A percentile compares a stretch with the other conserved stretches of the same genome.
phyloP scores from a whole-genome alignment of 2,888 invertebrate species.

The Corbicula japonica region DNA sequence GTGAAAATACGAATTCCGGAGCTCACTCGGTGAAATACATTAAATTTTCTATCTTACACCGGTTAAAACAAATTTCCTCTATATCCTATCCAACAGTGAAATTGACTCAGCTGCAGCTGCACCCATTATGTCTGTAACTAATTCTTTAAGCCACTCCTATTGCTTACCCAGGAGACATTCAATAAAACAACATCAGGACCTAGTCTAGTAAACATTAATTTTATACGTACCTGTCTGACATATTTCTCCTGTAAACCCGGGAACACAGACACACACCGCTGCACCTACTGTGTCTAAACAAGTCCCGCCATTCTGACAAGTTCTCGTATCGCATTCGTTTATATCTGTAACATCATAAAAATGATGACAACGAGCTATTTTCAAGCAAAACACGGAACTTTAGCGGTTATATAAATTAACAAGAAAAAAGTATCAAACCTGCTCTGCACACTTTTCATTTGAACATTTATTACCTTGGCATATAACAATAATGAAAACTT shows the following conservation, averaged over 20 bases:
- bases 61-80: slow-evolving; percentile 65
- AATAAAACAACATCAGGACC: not conserved
- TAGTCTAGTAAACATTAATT: not conserved
- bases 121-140: slow-evolving; percentile 12
- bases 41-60: slow-evolving; percentile 35
- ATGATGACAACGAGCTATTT: not conserved
- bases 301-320: slow-evolving; percentile 93
- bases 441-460: no score
- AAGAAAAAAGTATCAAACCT: no score
- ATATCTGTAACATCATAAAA: slow-evolving; percentile 78
- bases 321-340: slow-evolving; percentile 90
- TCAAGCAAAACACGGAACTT: not conserved
- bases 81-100: slow-evolving; percentile 90
- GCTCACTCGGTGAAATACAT: slow-evolving; percentile 34
- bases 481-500: no score
- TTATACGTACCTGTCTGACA: slow-evolving; percentile 38
- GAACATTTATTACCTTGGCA: no score
- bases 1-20: not conserved
- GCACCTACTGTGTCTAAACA: slow-evolving; percentile 87
- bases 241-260: slow-evolving; percentile 30
- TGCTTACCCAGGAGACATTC: slow-evolving; percentile 3
- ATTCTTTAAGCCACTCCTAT: not conserved
- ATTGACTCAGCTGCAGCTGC: slow-evolving; percentile 84
- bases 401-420: not conserved
- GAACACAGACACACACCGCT: slow-evolving; percentile 64